Conservation (phyloP, 2,888 invertebrate genomes). For the Scaeva pyrastri region DNA sequence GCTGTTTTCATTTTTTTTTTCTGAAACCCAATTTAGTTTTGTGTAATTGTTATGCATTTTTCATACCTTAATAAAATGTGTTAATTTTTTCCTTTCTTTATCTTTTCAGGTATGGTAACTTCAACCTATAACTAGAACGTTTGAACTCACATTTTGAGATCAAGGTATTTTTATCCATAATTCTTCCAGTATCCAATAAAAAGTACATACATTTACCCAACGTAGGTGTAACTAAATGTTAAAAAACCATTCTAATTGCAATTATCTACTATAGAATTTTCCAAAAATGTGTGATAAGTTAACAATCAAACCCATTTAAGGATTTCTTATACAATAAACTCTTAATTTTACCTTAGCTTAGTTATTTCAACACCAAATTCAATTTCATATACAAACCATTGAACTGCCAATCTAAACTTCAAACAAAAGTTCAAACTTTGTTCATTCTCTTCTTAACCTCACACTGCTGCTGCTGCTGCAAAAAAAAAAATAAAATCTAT, state of each 20-base stretch:
- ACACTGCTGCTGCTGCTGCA: too few relatives aligned
- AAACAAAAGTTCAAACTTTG: slow-evolving; percentile 30
- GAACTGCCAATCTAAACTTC: slow-evolving; percentile 13
- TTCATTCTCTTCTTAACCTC: slow-evolving; percentile 28
- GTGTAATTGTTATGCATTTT: too few relatives aligned
- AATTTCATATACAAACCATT: slow-evolving; percentile 8
- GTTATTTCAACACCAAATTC: slow-evolving; percentile 18
- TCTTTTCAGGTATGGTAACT: not conserved
- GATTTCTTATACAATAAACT: slow-evolving; percentile 3
- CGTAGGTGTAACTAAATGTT: too few relatives aligned
- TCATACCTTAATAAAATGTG: not conserved
- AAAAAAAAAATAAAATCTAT: too few relatives aligned
- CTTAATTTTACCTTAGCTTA: not conserved
- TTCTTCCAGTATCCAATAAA: not conserved
- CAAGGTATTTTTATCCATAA: not conserved
- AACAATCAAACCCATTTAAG: slow-evolving; percentile 28
- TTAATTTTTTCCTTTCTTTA: not conserved
- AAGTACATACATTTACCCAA: too few relatives aligned
- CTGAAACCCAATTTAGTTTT: too few relatives aligned
- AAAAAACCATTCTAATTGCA: not conserved
- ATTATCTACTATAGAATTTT: not conserved
- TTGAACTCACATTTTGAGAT: not conserved
- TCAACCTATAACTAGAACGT: not conserved
- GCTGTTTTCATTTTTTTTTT: too few relatives aligned
- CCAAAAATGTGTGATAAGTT: not conserved